A percentile compares a stretch with the other conserved stretches of the same genome.
Conservation (phyloP, 2,888 invertebrate genomes). For the Cremastinae sp. region DNA sequence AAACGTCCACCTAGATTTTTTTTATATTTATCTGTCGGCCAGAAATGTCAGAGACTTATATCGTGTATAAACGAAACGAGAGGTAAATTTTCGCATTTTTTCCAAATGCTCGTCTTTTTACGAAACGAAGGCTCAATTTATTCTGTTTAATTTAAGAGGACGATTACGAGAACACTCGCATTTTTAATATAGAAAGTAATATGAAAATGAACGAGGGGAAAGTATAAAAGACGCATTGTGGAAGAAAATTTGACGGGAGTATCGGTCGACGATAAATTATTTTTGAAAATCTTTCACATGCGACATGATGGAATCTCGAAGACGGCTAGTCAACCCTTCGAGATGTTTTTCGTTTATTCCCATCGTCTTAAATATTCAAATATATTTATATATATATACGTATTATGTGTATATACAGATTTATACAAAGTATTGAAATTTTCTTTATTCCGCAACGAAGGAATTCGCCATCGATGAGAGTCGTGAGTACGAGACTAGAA, state of each 20-base stretch:
- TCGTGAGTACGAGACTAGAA: constrained; percentile 5
- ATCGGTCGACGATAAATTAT: constrained; percentile 2
- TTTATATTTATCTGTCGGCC: no score
- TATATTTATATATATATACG: neutral
- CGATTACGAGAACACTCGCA: constrained; percentile 17
- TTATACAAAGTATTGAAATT: constrained; percentile 12
- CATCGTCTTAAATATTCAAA: constrained; percentile 13
- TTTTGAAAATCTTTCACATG: constrained; percentile 34
- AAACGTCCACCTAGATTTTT: no score
- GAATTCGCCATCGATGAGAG: constrained; percentile 34
- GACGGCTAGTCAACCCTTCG: constrained; percentile 59
- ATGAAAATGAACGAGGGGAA: neutral
- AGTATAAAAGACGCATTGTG: constrained; percentile 11
- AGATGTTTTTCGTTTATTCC: constrained; percentile 34
- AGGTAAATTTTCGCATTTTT: constrained; percentile 28
- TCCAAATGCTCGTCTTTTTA: neutral
- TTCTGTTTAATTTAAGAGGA: constrained; percentile 20
- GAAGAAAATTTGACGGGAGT: constrained; percentile 1
- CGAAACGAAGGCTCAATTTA: constrained; percentile 39
- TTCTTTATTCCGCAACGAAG: constrained; percentile 58
- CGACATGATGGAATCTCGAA: constrained; percentile 48
- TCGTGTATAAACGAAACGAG: constrained; percentile 28
- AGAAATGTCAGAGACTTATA: constrained; percentile 20
- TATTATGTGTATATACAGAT: constrained; percentile 24
- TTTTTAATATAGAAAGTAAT: constrained; percentile 2